Percentiles rank a stretch among this genome's conserved stretches.
These are phyloP conservation scores for Watersipora subatra DNA, from an alignment of 1,140 invertebrate species.

Conservation along the genomic window DNA sequence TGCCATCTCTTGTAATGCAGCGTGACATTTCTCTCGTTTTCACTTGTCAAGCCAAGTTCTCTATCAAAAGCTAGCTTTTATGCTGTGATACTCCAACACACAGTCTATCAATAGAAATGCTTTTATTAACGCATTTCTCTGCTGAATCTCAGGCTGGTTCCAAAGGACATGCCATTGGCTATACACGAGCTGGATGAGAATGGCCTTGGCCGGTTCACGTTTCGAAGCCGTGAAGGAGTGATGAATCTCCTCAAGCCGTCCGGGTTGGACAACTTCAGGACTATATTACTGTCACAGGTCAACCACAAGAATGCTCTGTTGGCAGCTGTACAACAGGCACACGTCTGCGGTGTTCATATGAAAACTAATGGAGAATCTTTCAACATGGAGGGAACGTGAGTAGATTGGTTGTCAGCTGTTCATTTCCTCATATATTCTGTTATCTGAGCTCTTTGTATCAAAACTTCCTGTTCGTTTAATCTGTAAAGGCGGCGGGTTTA, in stretches of 20 bases:
- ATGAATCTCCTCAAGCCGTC: conserved; percentile 25
- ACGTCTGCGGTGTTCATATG: conserved; percentile 17
- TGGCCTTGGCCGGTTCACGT: conserved; percentile 33
- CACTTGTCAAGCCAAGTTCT: no score
- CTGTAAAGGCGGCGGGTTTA: no score
- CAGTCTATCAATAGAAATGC: no score
- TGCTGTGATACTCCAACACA: no score
- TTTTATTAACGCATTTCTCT: no score
- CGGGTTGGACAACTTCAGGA: conserved; percentile 30
- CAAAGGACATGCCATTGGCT: conserved; percentile 21
- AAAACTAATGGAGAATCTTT: background rate
- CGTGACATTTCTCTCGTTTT: no score
- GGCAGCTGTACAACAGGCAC: conserved; percentile 27
- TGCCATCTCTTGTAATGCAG: no score
- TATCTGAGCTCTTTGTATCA: no score
- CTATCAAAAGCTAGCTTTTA: no score
- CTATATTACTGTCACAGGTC: conserved; percentile 31
- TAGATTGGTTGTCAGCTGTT: no score
- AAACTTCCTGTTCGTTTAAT: no score
- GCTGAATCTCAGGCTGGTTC: conserved; percentile 10
- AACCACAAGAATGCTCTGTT: conserved; percentile 35
- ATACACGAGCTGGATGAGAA: conserved; percentile 38
- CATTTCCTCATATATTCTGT: no score
- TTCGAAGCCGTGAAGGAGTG: conserved; percentile 26
- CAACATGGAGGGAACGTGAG: background rate